A percentile compares a stretch with the other conserved stretches of the same genome.
These are phyloP conservation scores for Carpatolechia fugitivella DNA, from an alignment of 2,888 invertebrate species.

Conservation along the genomic window DNA sequence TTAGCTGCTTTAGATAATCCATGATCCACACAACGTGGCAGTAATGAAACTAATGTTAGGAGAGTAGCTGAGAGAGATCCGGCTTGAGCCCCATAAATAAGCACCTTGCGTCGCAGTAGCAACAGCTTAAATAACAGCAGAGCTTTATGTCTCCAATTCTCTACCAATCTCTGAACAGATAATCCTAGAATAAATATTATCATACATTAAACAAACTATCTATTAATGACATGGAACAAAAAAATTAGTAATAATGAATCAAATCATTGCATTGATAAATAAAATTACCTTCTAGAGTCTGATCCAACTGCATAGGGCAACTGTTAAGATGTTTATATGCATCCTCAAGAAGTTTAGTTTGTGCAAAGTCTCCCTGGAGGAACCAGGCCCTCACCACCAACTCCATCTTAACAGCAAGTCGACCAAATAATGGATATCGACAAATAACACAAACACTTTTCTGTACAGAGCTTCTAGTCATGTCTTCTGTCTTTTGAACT, in stretches of 20 bases:
- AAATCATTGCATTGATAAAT: no score
- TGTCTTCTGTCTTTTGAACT: slow-evolving; percentile 94
- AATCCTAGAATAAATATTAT: slow-evolving; percentile 80
- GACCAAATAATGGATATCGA: slow-evolving; percentile 93
- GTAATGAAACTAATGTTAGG: slow-evolving; percentile 91
- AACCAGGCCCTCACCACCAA: slow-evolving; percentile 98
- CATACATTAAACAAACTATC: no score
- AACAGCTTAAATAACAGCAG: slow-evolving; percentile 95
- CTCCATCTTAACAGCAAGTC: slow-evolving; percentile 96
- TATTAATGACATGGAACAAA: no score
- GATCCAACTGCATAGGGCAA: slow-evolving; percentile 82
- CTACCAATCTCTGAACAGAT: slow-evolving; percentile 88
- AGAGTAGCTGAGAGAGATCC: slow-evolving; percentile 92
- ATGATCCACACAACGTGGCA: slow-evolving; percentile 92
- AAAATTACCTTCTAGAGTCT: slow-evolving; percentile 68
- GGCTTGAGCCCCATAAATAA: slow-evolving; percentile 96
- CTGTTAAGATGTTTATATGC: slow-evolving; percentile 95
- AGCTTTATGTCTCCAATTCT: slow-evolving; percentile 94
- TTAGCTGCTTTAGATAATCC: slow-evolving; percentile 91
- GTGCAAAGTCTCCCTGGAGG: slow-evolving; percentile 95
- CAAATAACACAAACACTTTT: slow-evolving; percentile 98
- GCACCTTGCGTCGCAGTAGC: slow-evolving; percentile 91
- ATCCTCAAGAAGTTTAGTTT: slow-evolving; percentile 92
- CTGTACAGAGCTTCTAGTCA: slow-evolving; percentile 98
- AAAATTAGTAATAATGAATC: no score